Percentiles rank a stretch among this genome's conserved stretches.
Evolutionary conservation across 2,888 invertebrate genomes (phyloP).

Genomic region (Scaptomyza polygonia): DNA sequence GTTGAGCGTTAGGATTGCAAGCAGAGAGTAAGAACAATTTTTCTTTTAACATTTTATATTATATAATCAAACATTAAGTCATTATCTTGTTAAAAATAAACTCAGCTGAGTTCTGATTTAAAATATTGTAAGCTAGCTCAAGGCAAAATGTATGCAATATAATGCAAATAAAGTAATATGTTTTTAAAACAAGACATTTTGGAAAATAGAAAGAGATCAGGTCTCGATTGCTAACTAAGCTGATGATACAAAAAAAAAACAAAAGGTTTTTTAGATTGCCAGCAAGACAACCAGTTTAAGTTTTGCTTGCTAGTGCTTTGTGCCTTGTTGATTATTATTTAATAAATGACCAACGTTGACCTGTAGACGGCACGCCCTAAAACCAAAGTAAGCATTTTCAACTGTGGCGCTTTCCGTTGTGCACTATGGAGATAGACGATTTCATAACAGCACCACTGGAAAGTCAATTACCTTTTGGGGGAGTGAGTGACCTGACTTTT

Average conservation of each 20-base stretch:
- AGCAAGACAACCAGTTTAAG: not conserved
- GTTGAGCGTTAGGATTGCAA: no score
- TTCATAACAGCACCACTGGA: slow-evolving; percentile 38
- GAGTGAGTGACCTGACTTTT: slow-evolving; percentile 32
- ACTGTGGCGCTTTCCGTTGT: slow-evolving; percentile 13
- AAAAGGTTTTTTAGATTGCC: not conserved
- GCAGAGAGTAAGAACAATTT: no score
- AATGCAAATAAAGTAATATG: not conserved
- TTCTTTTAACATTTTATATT: no score
- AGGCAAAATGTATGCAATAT: no score
- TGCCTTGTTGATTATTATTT: slow-evolving; percentile 1
- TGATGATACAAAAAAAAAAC: not conserved
- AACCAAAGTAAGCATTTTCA: slow-evolving; percentile 2
- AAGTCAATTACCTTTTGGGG: slow-evolving; percentile 47
- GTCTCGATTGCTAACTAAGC: not conserved
- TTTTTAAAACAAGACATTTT: no score
- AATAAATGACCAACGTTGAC: slow-evolving; percentile 6
- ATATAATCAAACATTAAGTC: no score
- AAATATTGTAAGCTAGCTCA: no score
- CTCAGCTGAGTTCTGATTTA: no score
- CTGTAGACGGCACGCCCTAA: not conserved
- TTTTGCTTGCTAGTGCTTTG: not conserved
- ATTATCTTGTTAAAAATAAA: no score
- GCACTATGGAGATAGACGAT: slow-evolving; percentile 16
- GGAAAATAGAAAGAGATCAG: not conserved